Evolutionary conservation across 1,140 invertebrate genomes (phyloP).

Genomic region (Rhagoletis pomonella): DNA sequence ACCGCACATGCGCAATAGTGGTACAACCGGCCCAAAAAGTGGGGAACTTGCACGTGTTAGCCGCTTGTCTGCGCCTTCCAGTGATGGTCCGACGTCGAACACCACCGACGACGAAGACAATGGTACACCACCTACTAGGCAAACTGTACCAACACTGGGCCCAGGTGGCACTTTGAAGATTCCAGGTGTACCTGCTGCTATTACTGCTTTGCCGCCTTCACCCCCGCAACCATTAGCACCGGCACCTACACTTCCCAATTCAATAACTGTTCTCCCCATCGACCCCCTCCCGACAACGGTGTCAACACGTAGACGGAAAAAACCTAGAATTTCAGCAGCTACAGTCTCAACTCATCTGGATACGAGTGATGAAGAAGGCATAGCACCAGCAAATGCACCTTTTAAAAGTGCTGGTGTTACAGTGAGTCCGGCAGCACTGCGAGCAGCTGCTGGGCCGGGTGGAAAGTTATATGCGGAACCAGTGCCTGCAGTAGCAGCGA

Average conservation of each 20-base stretch:
- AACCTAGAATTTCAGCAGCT: slow-evolving; percentile 55
- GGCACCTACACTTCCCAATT: slow-evolving; percentile 52
- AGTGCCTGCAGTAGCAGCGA: slow-evolving; percentile 53
- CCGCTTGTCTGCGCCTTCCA: slow-evolving; percentile 13
- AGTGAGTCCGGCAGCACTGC: slow-evolving; percentile 4
- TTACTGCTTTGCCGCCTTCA: slow-evolving; percentile 63
- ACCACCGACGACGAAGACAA: slow-evolving; percentile 52
- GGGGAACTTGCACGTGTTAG: slow-evolving; percentile 1
- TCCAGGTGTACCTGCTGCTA: slow-evolving; percentile 68
- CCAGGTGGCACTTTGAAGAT: slow-evolving; percentile 65
- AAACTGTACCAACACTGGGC: slow-evolving; percentile 51
- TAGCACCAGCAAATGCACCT: background rate
- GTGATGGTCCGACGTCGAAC: slow-evolving; percentile 47
- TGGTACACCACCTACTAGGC: background rate
- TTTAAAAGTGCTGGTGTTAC: slow-evolving; percentile 12
- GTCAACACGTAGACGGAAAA: slow-evolving; percentile 60
- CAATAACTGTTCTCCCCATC: slow-evolving; percentile 52
- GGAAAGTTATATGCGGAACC: slow-evolving; percentile 33
- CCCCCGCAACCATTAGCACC: slow-evolving; percentile 16
- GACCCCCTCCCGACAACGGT: slow-evolving; percentile 35
- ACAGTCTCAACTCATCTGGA: slow-evolving; percentile 59
- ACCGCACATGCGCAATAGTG: slow-evolving; percentile 25
- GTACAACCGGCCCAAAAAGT: background rate
- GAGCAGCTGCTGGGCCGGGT: slow-evolving; percentile 41
- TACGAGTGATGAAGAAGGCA: slow-evolving; percentile 69